Base-by-base conservation (phyloP, 2,113 vertebrate species). In the Pteropus alecto region DNA sequence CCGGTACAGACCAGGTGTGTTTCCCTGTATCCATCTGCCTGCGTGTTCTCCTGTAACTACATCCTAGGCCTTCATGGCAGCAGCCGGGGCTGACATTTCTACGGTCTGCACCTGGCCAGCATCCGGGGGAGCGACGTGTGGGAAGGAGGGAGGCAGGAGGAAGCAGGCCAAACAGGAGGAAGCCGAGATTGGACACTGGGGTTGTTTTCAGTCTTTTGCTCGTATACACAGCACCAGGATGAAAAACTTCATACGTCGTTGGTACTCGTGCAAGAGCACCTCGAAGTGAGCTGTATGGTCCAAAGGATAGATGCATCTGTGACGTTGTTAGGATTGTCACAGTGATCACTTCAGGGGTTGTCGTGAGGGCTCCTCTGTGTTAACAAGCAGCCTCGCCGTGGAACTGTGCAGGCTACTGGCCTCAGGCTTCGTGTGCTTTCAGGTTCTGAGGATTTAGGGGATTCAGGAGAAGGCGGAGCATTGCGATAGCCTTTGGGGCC, bases 1-100 rank as follows among this genome's bases (percentile, higher is more conserved):
- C 58, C 26, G 0, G 0, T 15, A 15, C 56, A 28, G 30, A 7
- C 67, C 0, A 0, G 43, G n/a, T 54, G 28, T n/a, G 24, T 82
- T 65, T 61, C 18, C 2, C 2, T 4, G 21, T 2, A 9, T 26
- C 51, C 54, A 11, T 13, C 46, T 56, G 41, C 85, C 93, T 43
- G 0, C 16, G 0, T 1, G 18, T 63, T 56, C 87, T 61, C 46
- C 74, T 63, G 8, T 67, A 71, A 35, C 68, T 33, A 22, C 35
- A 28, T 46, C 0, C 0, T 16, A 16, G 30, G 14, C 41, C 78
- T 48, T 18, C 41, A 18, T 1, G 30, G 22, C n/a, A 41, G 63
- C 67, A 68, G 3, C 1, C 2, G 43, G 28, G 43, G n/a, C 68
- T 70, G 9, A 1, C 26, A 6, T 41, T 58, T 56, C 74, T 28